Base-by-base conservation (phyloP, 1,140 invertebrate species). In the Drosophila busckii region DNA sequence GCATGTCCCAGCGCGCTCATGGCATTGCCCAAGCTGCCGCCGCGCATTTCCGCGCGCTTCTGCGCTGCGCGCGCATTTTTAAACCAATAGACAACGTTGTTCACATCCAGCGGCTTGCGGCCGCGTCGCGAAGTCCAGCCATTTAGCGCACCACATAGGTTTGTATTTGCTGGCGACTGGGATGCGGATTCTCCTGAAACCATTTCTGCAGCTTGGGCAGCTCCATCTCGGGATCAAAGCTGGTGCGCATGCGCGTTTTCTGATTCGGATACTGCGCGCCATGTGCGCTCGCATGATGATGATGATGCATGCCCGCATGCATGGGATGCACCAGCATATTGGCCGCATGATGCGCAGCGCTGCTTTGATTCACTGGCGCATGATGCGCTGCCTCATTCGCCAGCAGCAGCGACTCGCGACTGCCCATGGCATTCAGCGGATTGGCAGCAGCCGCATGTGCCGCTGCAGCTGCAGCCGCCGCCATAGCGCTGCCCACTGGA, bases 21-120 rank as follows among this genome's bases (percentile, higher is more conserved):
- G 2, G 80, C 84, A 4, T 41, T 83, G 12, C 78, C 76, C 42
- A 82, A 2, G 4, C 68, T 67, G 2, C 83, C 84, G 10, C 89
- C 89, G 3, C 94, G 89, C 44, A 93, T 91, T 88, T 95, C 94
- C 0, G 94, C 94, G 26, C 97, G 89, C 84, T 98, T 97, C 86
- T 97, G 95, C 1, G 97, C 97, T 5, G 97, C 97, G 42, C 97
- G 90, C 0, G 97, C 97, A 86, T 99, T 99, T 88, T 99, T 99
- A 87, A 99, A 99, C 97, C 97, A 99, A 87, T 98, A 98, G 12
- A 98, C 97, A 6, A 99, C 96, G 86, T 99, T 99, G 82, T 98
- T 98, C 1, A 98, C 93, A 88, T 99, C 97, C 13, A 99, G 89
- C 0, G 96, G 96, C 82, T 98, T 98, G 26, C 96, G 89, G 4